Base-by-base conservation (phyloP, 2,888 invertebrate species). In the Margaritifera margaritifera region DNA sequence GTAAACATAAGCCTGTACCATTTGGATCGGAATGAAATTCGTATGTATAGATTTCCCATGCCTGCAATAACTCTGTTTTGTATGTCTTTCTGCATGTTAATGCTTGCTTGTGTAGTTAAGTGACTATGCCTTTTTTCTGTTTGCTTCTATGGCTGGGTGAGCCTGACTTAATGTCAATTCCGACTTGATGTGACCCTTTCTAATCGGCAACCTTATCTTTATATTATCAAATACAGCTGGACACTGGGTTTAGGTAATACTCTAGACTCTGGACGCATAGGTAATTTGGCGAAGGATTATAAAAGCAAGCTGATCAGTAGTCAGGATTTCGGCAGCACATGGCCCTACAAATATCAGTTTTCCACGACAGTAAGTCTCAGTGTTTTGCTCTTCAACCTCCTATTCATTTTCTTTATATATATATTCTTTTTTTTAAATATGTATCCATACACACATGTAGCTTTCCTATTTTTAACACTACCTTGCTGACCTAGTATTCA, bases 311-410 rank as follows among this genome's bases (percentile, higher is more conserved):
- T 75, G 72, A 74, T 69, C 65, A 66, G 64, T 62, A 67, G 61
- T 71, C 55, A 63, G 64, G 63, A 71, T 56, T 50, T 62, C 64
- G 52, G 64, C 68, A 72, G 79, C 66, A 75, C 81, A 53, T 86
- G 86, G 86, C 84, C 86, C 56, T 82, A 84, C 81, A 86, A 86
- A 83, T 85, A 85, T 80, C 82, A 81, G 72, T 84, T 83, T 69
- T 79, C 81, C 64, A 76, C 78, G 25, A 80, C 84, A 72, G 82
- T 82, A 82, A 82, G 82, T 81, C 63, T 61, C 57, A 57, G 25
- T 51, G 56, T 67, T 62, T 62, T 56, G 62, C 61, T 55, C 58
- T 56, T 56, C 62, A 59, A 27, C 60, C 20, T 61, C 66, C 42
- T 66, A 57, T 61, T 61, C 56, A 61, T 56, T 42, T 42, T 42